These are phyloP conservation scores for Heterodera schachtii DNA, from an alignment of 1,140 invertebrate species.

Conservation along the genomic window DNA sequence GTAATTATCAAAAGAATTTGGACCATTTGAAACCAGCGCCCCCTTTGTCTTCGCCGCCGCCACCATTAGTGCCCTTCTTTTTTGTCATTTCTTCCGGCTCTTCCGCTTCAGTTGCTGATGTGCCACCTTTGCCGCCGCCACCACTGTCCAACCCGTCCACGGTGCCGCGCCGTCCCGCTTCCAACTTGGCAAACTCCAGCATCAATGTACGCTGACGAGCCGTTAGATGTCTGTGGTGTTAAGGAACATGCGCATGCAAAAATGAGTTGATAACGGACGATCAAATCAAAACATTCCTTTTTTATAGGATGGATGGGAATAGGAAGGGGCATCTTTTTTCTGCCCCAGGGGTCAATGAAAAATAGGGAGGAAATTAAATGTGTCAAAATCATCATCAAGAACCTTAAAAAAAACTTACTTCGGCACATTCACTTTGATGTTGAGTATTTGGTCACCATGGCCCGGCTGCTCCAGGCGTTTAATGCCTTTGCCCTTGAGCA, in stretches of 20 bases:
- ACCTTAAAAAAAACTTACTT: conserved; percentile 61
- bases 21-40: conserved; percentile 10
- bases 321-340: too few relatives aligned
- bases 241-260: too few relatives aligned
- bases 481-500: conserved; percentile 82
- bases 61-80: not conserved
- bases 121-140: too few relatives aligned
- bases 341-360: too few relatives aligned
- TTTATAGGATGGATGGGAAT: too few relatives aligned
- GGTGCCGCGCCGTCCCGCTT: conserved; percentile 20
- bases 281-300: too few relatives aligned
- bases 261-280: too few relatives aligned
- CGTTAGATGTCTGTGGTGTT: conserved; percentile 15
- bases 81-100: not conserved
- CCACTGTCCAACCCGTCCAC: conserved; percentile 21
- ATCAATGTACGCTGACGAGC: conserved; percentile 5
- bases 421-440: conserved; percentile 81
- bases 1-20: not conserved
- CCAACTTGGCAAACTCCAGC: conserved; percentile 17
- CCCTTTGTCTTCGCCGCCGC: too few relatives aligned
- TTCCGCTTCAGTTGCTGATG: not conserved
- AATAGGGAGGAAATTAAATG: too few relatives aligned
- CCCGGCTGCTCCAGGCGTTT: conserved; percentile 85
- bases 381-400: too few relatives aligned
- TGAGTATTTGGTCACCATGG: conserved; percentile 93